These are phyloP conservation scores for Agonopterix alstromeriana DNA, from an alignment of 2,888 invertebrate genomes.

Conservation along the genomic window DNA sequence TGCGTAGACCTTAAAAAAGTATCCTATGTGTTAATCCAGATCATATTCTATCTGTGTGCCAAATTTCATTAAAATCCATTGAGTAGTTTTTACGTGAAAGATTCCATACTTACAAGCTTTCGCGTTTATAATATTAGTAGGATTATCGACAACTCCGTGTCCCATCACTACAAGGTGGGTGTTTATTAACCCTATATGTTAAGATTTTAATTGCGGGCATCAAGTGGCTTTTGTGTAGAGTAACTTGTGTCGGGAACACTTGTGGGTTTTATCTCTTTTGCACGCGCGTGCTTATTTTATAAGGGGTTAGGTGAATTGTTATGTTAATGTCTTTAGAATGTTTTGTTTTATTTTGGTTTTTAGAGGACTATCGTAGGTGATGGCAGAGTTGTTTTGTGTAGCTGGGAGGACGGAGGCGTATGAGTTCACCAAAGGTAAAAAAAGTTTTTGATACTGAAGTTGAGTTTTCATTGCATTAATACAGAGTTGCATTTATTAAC, in stretches of 20 bases:
- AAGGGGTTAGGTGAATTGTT: slow-evolving; percentile 9
- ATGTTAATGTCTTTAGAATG: slow-evolving; percentile 10
- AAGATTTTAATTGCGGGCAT: slow-evolving; percentile 72
- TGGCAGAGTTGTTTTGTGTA: not conserved
- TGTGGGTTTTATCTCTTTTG: slow-evolving; percentile 27
- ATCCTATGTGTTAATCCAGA: too few species aligned
- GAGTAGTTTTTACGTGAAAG: too few species aligned
- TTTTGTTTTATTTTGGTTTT: not conserved
- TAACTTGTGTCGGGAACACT: too few species aligned
- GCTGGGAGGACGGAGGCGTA: not conserved
- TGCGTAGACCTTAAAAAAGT: too few species aligned
- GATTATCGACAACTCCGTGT: not conserved
- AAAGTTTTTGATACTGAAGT: too few species aligned
- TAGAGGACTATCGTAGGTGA: not conserved
- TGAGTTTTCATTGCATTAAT: too few species aligned
- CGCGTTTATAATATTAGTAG: too few species aligned
- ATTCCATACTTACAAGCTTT: too few species aligned
- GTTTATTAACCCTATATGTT: slow-evolving; percentile 66
- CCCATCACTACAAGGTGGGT: slow-evolving; percentile 39
- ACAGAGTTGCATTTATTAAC: too few species aligned
- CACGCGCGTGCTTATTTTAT: slow-evolving; percentile 10
- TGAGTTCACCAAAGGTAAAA: too few species aligned
- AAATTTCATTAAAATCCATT: too few species aligned
- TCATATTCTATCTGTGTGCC: too few species aligned
- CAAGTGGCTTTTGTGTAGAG: slow-evolving; percentile 43